Evolutionary conservation across 92 coral and sea anemone genomes (phyloP), one percentile per base, ranked within the genome.

Genomic region (Phenganax marumi): DNA sequence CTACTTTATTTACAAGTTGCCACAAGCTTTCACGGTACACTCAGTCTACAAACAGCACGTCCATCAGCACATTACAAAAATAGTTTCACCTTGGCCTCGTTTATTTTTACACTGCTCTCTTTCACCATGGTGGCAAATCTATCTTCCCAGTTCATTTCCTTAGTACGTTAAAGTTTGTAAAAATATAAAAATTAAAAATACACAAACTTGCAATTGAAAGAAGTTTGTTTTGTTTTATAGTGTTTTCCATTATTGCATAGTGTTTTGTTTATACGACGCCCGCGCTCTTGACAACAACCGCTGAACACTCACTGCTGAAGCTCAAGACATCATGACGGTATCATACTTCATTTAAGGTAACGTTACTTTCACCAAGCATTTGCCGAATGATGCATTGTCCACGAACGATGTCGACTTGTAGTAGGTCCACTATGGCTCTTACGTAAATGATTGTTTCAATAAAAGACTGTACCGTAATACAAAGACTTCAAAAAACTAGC

Each of bases 51-150:
- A n/a, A n/a, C n/a, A n/a, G n/a, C n/a, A n/a, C n/a, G n/a, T n/a
- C n/a, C n/a, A n/a, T n/a, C n/a, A n/a, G 22, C 5, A 7, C 70
- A 24, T 14, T 19, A 8, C 1, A 18, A 33, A 7, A 48, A 8
- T 25, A 21, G 55, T 12, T 72, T 61, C 33, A 78, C 83, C 49
- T 78, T 78, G n/a, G 83, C 83, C 50, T 78, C 56, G 73, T 78
- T 58, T 60, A 78, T 78, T 19, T 78, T 78, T 39, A 33, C 83
- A 63, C 73, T 78, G 50, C 83, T 94, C 86, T 94, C 97, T 83
- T 87, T 93, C 8, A 94, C 98, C 64, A 94, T 94, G 16, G 95
- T 89, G 50, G 97, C 89, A 81, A 92, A 92, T 79, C 89, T 92
- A 85, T 88, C 87, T 70, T 94, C 98, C 98, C 98, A 94, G 54